Percentiles rank a stretch among this genome's conserved stretches.
These are phyloP conservation scores for Orius laevigatus DNA, from an alignment of 1,140 invertebrate species.

Conservation along the genomic window DNA sequence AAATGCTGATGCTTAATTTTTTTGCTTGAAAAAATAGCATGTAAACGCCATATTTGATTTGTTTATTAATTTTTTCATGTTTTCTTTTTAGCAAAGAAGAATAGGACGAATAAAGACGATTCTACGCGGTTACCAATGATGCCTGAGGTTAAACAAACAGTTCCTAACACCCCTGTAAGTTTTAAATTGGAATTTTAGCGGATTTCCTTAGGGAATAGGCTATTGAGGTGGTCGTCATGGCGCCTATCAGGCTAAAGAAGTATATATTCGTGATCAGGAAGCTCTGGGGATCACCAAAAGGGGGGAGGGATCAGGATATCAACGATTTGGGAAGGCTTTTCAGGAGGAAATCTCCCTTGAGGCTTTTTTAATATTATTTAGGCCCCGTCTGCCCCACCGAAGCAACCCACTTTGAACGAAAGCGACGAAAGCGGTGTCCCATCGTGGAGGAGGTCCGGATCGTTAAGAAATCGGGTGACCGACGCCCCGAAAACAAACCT, in stretches of 20 bases:
- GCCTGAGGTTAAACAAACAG: slow-evolving; percentile 31
- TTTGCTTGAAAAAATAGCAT: not conserved
- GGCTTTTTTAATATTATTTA: no score
- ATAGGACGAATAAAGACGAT: slow-evolving; percentile 40
- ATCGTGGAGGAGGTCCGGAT: slow-evolving; percentile 41
- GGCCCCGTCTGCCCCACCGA: slow-evolving; percentile 34
- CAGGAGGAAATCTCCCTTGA: no score
- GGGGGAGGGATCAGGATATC: no score
- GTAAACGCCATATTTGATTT: not conserved
- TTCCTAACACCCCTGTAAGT: slow-evolving; percentile 28
- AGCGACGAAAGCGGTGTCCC: slow-evolving; percentile 35
- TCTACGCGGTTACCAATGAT: slow-evolving; percentile 28
- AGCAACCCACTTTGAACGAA: slow-evolving; percentile 28
- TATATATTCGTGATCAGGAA: no score
- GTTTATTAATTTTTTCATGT: slow-evolving; percentile 7
- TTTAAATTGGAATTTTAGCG: no score
- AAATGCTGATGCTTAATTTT: not conserved
- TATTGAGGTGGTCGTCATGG: no score
- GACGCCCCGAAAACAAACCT: slow-evolving; percentile 23
- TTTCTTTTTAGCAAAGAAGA: slow-evolving; percentile 47
- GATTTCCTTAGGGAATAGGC: no score
- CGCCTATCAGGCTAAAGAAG: no score
- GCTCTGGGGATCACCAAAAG: no score
- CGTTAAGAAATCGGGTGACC: slow-evolving; percentile 33
- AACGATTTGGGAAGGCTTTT: no score